Base-by-base conservation (phyloP, 2,113 vertebrate genomes). In the Pseudonaja textilis region DNA sequence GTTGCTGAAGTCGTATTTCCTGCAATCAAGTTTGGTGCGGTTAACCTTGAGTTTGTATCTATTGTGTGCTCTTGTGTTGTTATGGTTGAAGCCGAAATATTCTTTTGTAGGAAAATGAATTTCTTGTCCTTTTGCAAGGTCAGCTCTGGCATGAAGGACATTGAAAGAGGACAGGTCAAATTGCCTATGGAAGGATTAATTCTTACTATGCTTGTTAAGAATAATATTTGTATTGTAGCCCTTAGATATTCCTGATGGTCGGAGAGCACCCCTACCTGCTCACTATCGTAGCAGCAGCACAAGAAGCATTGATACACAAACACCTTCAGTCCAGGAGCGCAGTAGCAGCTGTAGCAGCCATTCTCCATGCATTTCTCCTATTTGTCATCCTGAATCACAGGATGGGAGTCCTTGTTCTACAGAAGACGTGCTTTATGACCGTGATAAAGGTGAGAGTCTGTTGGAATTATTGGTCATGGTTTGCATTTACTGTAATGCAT, bases 261-360 rank as follows among this genome's bases (percentile, higher is more conserved):
- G 98, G 18, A 97, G 99, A 61, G 98, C 99, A 9, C 99, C 99
- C 0, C 97, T 99, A 52, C 99, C 98, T 7, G 98, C 98, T 29
- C 98, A 98, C 95, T 98, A 98, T 93, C 98, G 98, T 61, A 98
- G 99, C 95, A 98, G 98, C n/a, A 99, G 97, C 52, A 99, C 98
- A 0, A 98, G 98, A 1, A 99, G 98, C 98, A 98, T 99, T 1
- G 99, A 99, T 96, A 99, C 99, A 0, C 99, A 99, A 97, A 98
- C 98, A 1, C 98, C 98, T 0, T 99, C 99, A 1, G 99, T 98
- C 45, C 94, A 98, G 96, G 96, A 98, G 94, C 98, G 98, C 47
- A 98, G 98, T 96, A 99, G 99, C 93, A 99, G 98, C 91, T 98
- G 98, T 93, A 98, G 98, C 97, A 98, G 98, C 86, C 98, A 98